Conservation (phyloP, 2,888 invertebrate species). For the Leucoma salicis region DNA sequence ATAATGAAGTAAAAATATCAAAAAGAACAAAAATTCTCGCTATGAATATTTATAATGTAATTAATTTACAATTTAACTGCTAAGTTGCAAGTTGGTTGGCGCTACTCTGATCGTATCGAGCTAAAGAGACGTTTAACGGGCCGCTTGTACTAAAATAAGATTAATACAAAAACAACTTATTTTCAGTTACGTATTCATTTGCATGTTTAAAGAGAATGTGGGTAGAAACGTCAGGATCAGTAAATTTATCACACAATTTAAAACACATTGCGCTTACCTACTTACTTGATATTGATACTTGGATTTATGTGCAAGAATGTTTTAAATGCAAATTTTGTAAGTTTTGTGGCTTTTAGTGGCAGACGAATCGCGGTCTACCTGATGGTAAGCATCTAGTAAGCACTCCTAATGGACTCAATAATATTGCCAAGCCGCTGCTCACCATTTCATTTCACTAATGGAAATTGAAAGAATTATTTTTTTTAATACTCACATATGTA, state of each 20-base stretch:
- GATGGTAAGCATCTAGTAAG: no score
- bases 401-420: no score
- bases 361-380: no score
- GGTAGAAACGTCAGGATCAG: background rate
- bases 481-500: no score
- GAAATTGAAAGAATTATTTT: no score
- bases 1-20: background rate
- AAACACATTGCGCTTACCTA: background rate
- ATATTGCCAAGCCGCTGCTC: no score
- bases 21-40: constrained; percentile 3
- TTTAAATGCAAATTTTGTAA: no score
- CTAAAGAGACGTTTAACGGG: constrained; percentile 25
- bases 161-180: constrained; percentile 3
- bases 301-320: no score
- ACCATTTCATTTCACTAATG: no score
- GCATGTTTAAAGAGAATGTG: constrained; percentile 2
- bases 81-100: constrained; percentile 12
- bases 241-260: background rate
- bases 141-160: constrained; percentile 13
- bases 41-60: constrained; percentile 27
- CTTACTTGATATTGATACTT: background rate
- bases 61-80: constrained; percentile 31
- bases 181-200: constrained; percentile 5
- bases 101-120: constrained; percentile 22
- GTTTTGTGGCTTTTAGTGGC: no score